A percentile compares a stretch with the other conserved stretches of the same genome.
phyloP scores from a whole-genome alignment of 2,888 invertebrate species.

The Cloeon dipterum region DNA sequence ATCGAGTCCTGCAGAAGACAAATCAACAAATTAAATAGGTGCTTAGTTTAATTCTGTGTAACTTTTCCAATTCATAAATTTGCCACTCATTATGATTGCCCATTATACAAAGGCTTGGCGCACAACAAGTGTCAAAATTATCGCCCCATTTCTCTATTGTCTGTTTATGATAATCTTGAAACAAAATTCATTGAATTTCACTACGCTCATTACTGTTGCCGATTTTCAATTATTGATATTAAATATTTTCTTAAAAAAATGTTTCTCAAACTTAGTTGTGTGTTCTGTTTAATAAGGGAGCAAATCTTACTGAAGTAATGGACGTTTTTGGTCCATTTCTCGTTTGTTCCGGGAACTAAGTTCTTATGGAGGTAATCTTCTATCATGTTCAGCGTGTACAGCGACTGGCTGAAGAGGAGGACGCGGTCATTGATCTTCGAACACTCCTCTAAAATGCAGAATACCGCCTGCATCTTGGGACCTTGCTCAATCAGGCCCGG shows the following conservation, averaged over 20 bases:
- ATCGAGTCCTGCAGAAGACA: conserved; percentile 46
- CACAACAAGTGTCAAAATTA: no score
- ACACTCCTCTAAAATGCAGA: conserved; percentile 75
- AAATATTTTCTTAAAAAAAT: no score
- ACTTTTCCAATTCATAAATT: conserved; percentile 2
- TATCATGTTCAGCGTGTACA: conserved; percentile 83
- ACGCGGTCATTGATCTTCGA: conserved; percentile 72
- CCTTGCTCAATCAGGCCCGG: conserved; percentile 81
- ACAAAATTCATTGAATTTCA: no score
- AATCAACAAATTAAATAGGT: conserved; percentile 3
- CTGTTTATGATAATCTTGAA: no score
- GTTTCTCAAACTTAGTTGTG: not conserved
- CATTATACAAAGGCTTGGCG: no score
- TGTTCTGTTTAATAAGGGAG: not conserved
- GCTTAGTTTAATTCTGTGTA: not conserved
- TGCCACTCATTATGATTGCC: no score
- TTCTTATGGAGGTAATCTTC: conserved; percentile 74
- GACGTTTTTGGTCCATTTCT: conserved; percentile 63
- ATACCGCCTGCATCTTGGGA: conserved; percentile 84
- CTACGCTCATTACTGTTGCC: no score
- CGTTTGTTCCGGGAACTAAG: conserved; percentile 29
- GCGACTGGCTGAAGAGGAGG: conserved; percentile 85
- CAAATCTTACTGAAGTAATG: conserved; percentile 69
- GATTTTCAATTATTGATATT: no score
- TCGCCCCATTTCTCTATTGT: not conserved